Conservation (phyloP, 2,113 vertebrate species). For the Marmota flaviventris region DNA sequence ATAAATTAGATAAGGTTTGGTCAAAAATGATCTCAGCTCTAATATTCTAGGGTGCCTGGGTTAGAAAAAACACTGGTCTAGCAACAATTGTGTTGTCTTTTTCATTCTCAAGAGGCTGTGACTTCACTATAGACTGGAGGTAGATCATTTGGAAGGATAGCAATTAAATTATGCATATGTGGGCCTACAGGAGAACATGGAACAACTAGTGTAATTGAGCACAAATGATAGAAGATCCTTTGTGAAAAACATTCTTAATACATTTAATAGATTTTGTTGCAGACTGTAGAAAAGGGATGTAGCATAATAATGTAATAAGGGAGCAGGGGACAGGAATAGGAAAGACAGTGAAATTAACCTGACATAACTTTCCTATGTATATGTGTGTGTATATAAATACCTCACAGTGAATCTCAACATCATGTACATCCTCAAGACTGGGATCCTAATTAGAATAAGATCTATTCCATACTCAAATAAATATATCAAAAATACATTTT, state of each 20-base stretch:
- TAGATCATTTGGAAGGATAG: not conserved
- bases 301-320: not conserved
- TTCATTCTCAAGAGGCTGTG: not conserved
- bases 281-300: not conserved
- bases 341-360: too few species aligned
- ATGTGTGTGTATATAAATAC: too few species aligned
- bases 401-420: too few species aligned
- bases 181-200: not conserved
- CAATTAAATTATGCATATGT: not conserved
- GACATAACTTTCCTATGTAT: too few species aligned
- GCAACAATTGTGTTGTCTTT: not conserved
- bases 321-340: too few species aligned
- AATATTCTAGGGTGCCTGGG: not conserved
- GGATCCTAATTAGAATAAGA: too few species aligned
- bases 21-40: not conserved
- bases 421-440: too few species aligned
- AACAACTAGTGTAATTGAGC: not conserved
- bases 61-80: not conserved
- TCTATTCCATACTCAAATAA: too few species aligned
- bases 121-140: not conserved
- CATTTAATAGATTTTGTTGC: not conserved
- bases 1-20: not conserved
- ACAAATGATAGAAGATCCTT: not conserved
- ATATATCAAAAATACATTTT: too few species aligned
- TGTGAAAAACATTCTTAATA: not conserved